Conservation (phyloP, 2,797 vertebrate species). For the Phrynocephalus vlangalii region DNA sequence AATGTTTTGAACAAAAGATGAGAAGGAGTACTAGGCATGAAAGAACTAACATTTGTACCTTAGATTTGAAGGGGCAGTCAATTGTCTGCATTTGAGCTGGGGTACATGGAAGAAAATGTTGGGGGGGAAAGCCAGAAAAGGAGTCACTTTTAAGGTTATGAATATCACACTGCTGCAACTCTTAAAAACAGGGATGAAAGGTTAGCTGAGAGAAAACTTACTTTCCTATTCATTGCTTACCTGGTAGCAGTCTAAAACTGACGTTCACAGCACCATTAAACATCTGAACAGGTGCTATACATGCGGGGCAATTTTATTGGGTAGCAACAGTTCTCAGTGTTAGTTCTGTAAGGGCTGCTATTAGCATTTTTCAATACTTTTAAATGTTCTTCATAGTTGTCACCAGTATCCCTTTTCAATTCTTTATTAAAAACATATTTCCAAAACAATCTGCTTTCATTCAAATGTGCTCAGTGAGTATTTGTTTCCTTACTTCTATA, state of each 20-base stretch:
- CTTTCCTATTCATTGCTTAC: not conserved
- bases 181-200: conserved; percentile 3
- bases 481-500: not conserved
- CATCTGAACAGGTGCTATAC: not conserved
- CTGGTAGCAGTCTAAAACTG: not conserved
- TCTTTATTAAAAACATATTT: conserved; percentile 32
- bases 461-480: rapidly evolving
- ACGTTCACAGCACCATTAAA: conserved; percentile 33
- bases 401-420: not conserved
- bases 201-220: not conserved
- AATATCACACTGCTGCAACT: not conserved
- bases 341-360: not conserved
- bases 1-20: not conserved
- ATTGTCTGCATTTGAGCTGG: not conserved
- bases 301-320: not conserved
- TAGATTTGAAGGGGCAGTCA: not conserved
- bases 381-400: not conserved
- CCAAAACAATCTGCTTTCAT: not conserved
- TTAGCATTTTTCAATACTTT: conserved; percentile 15
- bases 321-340: not conserved
- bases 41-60: not conserved
- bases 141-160: not conserved
- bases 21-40: not conserved
- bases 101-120: not conserved
- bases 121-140: not conserved